phyloP scores from a whole-genome alignment of 2,888 invertebrate genomes.

The Campoplex nolae region DNA sequence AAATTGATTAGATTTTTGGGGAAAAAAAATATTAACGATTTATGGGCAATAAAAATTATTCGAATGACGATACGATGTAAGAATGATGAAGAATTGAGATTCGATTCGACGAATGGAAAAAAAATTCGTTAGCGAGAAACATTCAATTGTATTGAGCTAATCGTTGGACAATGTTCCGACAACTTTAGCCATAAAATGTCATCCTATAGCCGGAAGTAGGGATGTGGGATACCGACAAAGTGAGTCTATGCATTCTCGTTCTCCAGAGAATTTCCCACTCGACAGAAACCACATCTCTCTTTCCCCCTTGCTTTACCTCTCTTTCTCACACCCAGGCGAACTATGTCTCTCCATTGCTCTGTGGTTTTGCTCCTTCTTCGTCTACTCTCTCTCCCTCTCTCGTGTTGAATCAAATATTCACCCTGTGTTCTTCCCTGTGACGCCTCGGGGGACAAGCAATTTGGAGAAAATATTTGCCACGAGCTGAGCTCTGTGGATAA shows the following conservation, averaged over 20 bases:
- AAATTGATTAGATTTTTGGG: neutral
- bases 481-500: conserved; percentile 13
- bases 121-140: neutral
- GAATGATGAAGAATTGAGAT: neutral
- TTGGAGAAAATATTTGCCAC: conserved; percentile 65
- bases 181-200: conserved; percentile 52
- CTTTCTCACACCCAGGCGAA: neutral
- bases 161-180: conserved; percentile 20
- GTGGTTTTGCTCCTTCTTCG: conserved; percentile 44
- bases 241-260: conserved; percentile 50
- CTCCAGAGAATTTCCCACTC: conserved; percentile 52
- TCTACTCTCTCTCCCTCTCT: neutral
- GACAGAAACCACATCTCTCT: conserved; percentile 61
- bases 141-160: conserved; percentile 22
- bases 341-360: conserved; percentile 1
- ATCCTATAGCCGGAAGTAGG: neutral
- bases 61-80: neutral
- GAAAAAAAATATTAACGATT: neutral
- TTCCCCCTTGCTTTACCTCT: conserved; percentile 5
- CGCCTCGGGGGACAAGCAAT: conserved; percentile 65
- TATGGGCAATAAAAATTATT: neutral
- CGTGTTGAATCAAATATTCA: conserved; percentile 65
- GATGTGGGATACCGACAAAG: conserved; percentile 31
- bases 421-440: conserved; percentile 49
- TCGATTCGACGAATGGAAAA: neutral